Base-by-base conservation (phyloP, 2,888 invertebrate species). In the Megaustenia siamemsis region DNA sequence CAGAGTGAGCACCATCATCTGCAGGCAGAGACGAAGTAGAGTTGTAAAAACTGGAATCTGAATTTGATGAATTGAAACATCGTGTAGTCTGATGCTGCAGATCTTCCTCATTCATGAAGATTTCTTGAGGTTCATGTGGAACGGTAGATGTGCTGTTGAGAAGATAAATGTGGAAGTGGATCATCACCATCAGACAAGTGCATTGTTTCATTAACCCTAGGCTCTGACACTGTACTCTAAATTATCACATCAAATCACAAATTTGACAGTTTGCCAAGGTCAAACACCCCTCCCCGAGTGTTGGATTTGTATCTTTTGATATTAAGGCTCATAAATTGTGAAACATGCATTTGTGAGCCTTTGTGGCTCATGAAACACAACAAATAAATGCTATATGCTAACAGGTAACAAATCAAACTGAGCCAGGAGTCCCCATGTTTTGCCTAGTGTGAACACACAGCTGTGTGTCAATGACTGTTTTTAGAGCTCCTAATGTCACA, bases 61-160 rank as follows among this genome's bases (percentile, higher is more conserved):
- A 45, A 18, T 71, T 5, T 71, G 73, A 73, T 1, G 45, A 6
- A 73, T 45, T 21, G 0, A 73, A 49, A 49, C 49, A 73, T 12
- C 28, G 49, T 18, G 73, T 49, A 40, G 2, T 28, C 24, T 69
- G 69, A 3, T 69, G 35, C 2, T 71, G 69, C 12, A 81, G 40
- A 38, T 68, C 69, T 38, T 81, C 69, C 38, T 68, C 71, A 77
- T 77, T 77, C 77, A 77, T 77, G 43, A 43, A 2, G 40, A 77
- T 77, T 35, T 77, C 77, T 60, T 77, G 35, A 28, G 77, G 77
- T 18, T 77, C 60, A 38, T 53, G 71, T 38, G 81, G 68, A 24
- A 69, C 28, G 8, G 35, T 38, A 18, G 28, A 32, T 53, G 71
- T 71, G 49, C 68, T 68, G 68, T 43, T 45, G 10, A 63, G 32